Base-by-base conservation (phyloP, 1,140 invertebrate species). In the Drosophila repleta region DNA sequence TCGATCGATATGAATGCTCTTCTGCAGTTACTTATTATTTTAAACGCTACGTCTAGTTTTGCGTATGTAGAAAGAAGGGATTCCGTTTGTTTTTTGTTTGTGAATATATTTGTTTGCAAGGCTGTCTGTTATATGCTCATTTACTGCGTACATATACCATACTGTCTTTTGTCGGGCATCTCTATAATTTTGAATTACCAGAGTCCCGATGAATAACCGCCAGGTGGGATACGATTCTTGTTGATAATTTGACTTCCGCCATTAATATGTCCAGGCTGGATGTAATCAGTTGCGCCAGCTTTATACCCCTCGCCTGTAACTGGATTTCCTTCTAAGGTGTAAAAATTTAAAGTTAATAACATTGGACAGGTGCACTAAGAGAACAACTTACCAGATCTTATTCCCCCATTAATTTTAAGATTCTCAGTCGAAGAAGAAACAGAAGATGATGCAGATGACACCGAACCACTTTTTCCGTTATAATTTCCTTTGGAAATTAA, bases 141-240 rank as follows among this genome's bases (percentile, higher is more conserved):
- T 60, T 60, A 17, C 55, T 52, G 13, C 32, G 55, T 17, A 55
- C 56, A 61, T 58, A 41, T 18, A 58, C 51, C 55, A 35, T 55
- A 21, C 26, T 69, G 13, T 17, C 56, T 18, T 68, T 49, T 49
- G 8, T 56, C 63, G 45, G 18, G 10, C 49, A 32, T 7, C 35
- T 37, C 53, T 37, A 35, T 39, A 71, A 67, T 64, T 49, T 15
- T 10, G 15, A 65, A 70, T 90, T 92, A 92, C 93, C 93, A 93
- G 45, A 93, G 88, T 46, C 92, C 92, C 55, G 93, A 92, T 4
- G 93, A 93, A 72, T 90, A 93, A 37, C 93, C 93, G 67, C 93
- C 93, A 39, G 92, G 92, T 48, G 92, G 92, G 24, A 93, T 76
- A 56, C 92, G 91, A 75, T 92, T 92, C 80, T 92, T 92, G 61